Percentiles rank a stretch among this genome's conserved stretches.
phyloP scores from a whole-genome alignment of 2,888 invertebrate genomes.

The Xestia c-nigrum region DNA sequence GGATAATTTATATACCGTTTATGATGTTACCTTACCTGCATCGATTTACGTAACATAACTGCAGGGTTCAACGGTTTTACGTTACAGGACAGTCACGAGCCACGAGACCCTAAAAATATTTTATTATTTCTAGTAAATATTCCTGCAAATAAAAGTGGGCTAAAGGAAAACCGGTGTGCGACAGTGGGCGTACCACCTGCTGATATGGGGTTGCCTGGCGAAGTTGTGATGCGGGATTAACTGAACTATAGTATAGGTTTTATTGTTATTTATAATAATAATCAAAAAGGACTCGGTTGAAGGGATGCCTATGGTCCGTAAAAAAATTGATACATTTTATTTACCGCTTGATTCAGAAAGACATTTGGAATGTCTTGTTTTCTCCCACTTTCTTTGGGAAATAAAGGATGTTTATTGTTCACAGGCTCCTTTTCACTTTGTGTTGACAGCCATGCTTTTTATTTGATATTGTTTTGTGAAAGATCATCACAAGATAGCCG shows the following conservation, averaged over 20 bases:
- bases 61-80: slow-evolving; percentile 12
- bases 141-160: slow-evolving; percentile 28
- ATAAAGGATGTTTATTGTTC: neutral
- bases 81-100: neutral
- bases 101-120: slow-evolving; percentile 11
- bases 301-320: no score
- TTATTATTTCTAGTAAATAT: slow-evolving; percentile 23
- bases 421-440: no score
- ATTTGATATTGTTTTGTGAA: slow-evolving; percentile 1
- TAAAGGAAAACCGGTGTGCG: slow-evolving; percentile 43
- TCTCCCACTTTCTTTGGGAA: neutral
- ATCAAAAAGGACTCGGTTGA: neutral
- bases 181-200: slow-evolving; percentile 49
- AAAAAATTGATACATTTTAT: neutral
- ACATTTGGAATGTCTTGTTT: neutral
- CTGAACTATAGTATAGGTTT: slow-evolving; percentile 2
- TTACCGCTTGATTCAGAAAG: no score
- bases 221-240: slow-evolving; percentile 6
- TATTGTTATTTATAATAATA: neutral
- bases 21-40: neutral
- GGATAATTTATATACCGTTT: neutral
- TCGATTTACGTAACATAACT: neutral
- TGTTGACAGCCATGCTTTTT: neutral
- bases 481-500: slow-evolving; percentile 20
- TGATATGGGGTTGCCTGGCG: slow-evolving; percentile 16